phyloP scores from a whole-genome alignment of 2,113 vertebrate genomes.

The Hiodon tergisus region DNA sequence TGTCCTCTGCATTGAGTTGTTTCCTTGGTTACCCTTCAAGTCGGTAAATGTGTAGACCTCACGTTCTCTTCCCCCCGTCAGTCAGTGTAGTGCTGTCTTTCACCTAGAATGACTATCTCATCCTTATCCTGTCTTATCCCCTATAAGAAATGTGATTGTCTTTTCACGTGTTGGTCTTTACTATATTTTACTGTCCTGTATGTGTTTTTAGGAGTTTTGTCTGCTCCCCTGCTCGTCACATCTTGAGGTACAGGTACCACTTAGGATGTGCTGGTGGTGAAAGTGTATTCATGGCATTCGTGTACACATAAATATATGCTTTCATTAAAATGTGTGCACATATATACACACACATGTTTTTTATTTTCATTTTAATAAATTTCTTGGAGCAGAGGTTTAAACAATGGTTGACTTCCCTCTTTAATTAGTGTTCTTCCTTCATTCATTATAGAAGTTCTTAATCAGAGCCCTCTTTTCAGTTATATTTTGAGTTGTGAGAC shows the following conservation, averaged over 20 bases:
- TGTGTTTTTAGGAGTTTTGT: slow-evolving; percentile 70
- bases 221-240: slow-evolving; percentile 67
- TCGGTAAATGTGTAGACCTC: too few species aligned
- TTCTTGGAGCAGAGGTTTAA: slow-evolving; percentile 11
- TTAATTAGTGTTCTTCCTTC: not conserved
- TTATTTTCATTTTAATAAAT: not conserved
- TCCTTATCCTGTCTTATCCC: slow-evolving; percentile 13
- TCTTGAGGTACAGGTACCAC: slow-evolving; percentile 59
- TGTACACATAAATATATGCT: slow-evolving; percentile 21
- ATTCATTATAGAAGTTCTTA: not conserved
- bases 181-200: slow-evolving; percentile 56
- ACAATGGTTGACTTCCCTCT: not conserved
- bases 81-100: too few species aligned
- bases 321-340: not conserved
- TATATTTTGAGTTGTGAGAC: not conserved
- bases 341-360: not conserved
- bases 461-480: not conserved
- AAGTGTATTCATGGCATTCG: slow-evolving; percentile 24
- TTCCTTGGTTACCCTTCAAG: too few species aligned
- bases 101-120: not conserved
- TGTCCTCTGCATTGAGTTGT: too few species aligned
- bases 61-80: too few species aligned
- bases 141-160: slow-evolving; percentile 23
- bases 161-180: slow-evolving; percentile 43
- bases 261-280: slow-evolving; percentile 31